phyloP scores from a whole-genome alignment of 2,113 vertebrate genomes.

The Cryptomyrus ogoouensis region DNA sequence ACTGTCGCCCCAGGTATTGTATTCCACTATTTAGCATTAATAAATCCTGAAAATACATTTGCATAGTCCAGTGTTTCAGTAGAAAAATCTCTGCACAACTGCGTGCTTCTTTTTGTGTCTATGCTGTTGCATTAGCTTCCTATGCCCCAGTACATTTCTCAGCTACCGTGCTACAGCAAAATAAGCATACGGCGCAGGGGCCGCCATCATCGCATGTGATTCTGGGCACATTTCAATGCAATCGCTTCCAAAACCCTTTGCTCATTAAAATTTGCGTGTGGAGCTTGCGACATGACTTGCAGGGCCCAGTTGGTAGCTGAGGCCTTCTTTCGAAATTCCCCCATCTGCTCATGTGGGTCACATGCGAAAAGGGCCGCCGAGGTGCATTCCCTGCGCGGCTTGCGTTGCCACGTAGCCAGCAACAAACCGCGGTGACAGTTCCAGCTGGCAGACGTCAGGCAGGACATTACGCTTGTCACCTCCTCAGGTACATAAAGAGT shows the following conservation, averaged over 20 bases:
- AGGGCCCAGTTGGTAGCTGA: neutral
- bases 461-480: conserved; percentile 10
- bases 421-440: neutral
- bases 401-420: neutral
- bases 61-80: neutral
- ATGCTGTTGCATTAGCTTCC: neutral
- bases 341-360: neutral
- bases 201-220: neutral
- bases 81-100: neutral
- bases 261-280: neutral
- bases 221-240: neutral
- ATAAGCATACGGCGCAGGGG: neutral
- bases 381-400: neutral
- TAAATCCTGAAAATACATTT: neutral
- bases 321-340: neutral
- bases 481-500: conserved; percentile 6
- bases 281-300: neutral
- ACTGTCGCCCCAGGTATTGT: conserved; percentile 61
- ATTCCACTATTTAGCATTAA: neutral
- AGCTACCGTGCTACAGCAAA: neutral
- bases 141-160: neutral
- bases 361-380: neutral
- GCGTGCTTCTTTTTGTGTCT: neutral
- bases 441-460: conserved; percentile 4
- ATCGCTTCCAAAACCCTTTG: neutral